These are phyloP conservation scores for Sebastolobus alascanus DNA, from an alignment of 2,797 vertebrate species.

Conservation along the genomic window DNA sequence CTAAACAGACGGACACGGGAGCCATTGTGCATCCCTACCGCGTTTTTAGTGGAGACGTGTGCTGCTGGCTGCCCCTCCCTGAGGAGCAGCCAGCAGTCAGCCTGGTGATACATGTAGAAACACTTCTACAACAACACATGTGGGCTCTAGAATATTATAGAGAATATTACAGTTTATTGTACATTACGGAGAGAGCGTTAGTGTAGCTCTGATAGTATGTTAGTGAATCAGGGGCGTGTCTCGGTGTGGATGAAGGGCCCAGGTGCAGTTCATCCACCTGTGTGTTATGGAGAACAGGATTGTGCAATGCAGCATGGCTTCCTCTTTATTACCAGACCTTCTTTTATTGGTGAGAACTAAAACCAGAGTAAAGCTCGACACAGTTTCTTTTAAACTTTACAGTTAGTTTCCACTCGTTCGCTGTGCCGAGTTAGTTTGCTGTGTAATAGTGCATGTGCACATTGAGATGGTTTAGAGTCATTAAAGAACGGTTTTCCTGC, in stretches of 20 bases:
- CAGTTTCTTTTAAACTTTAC: too few relatives aligned
- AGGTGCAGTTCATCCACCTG: slow-evolving; percentile 16
- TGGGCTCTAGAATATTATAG: not conserved
- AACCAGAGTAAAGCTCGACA: too few relatives aligned
- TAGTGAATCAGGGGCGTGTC: not conserved
- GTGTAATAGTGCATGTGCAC: too few relatives aligned
- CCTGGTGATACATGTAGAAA: not conserved
- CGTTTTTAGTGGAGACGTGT: too few relatives aligned
- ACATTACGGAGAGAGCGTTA: too few relatives aligned
- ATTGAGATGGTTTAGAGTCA: too few relatives aligned
- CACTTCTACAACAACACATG: not conserved
- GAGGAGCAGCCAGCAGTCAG: not conserved
- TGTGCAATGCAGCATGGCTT: slow-evolving; percentile 3
- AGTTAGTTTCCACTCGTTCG: too few relatives aligned
- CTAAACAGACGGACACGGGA: not conserved
- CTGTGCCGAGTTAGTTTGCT: too few relatives aligned
- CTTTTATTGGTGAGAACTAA: too few relatives aligned
- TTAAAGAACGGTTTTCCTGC: too few relatives aligned
- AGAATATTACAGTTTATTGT: too few relatives aligned
- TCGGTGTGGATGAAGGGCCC: not conserved
- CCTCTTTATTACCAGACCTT: not conserved
- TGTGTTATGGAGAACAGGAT: not conserved
- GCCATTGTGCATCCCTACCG: too few relatives aligned
- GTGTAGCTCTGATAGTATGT: not conserved
- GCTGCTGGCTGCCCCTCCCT: slow-evolving; percentile 62